phyloP scores from a whole-genome alignment of 2,888 invertebrate species.

The Himalopsyche anomala region DNA sequence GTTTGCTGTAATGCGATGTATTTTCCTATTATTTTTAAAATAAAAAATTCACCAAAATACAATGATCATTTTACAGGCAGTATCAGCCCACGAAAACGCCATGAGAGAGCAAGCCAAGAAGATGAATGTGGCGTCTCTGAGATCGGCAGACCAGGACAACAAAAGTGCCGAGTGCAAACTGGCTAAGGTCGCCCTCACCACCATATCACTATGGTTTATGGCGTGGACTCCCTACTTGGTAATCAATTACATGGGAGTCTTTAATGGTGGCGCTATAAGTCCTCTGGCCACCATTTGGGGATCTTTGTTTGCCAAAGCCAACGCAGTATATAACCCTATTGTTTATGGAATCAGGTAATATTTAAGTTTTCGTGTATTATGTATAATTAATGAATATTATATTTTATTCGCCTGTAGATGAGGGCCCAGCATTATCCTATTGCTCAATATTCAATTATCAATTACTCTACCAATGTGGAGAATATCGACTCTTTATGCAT shows the following conservation, averaged over 20 bases:
- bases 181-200: conserved; percentile 80
- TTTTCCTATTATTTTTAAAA: too few relatives aligned
- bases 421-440: too few relatives aligned
- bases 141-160: conserved; percentile 75
- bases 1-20: too few relatives aligned
- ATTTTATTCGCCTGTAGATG: too few relatives aligned
- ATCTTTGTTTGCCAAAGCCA: conserved; percentile 82
- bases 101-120: conserved; percentile 81
- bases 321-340: conserved; percentile 75
- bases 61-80: conserved; percentile 70
- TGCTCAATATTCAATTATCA: too few relatives aligned
- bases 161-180: conserved; percentile 78
- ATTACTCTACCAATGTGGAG: too few relatives aligned
- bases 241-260: conserved; percentile 82
- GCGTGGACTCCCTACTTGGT: conserved; percentile 83
- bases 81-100: conserved; percentile 76
- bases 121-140: conserved; percentile 80
- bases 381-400: too few relatives aligned
- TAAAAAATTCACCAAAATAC: too few relatives aligned
- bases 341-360: conserved; percentile 77
- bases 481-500: too few relatives aligned
- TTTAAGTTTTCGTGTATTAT: neutral
- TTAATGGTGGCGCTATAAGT: conserved; percentile 79
- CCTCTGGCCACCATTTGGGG: conserved; percentile 87
- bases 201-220: conserved; percentile 80